Evolutionary conservation across 2,797 vertebrate genomes (phyloP), one percentile per base, ranked within the genome.

Genomic region (Coracias cyanogaster): DNA sequence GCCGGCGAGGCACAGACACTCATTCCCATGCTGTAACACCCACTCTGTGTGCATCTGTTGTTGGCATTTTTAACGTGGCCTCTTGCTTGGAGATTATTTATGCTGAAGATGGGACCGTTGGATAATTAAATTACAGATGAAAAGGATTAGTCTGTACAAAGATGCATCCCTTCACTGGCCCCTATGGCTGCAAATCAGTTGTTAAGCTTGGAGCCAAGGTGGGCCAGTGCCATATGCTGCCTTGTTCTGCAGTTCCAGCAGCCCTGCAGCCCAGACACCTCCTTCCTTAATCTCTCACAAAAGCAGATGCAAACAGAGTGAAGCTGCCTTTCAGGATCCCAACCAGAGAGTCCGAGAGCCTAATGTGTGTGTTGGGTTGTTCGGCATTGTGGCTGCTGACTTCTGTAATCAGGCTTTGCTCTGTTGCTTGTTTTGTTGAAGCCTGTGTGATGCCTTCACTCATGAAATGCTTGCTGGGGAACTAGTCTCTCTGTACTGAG

Each of bases 31-130:
- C 76, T 2, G 0, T 37, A 41, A 48, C 58, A 37, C 51, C 62
- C 39, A 3, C 65, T 72, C 70, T 39, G 12, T 37, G n/a, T 77
- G 62, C 67, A 46, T 91, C 78, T 88, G 49, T 48, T 81, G 24
- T 22, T 81, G 76, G 72, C 33, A 24, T 74, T 89, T 93, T 79
- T 83, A 83, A 70, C 29, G 51, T 72, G 66, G 13, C 35, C 8
- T 10, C 76, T 93, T 83, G 65, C 79, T 83, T 22, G 83, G 70
- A 64, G 78, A 29, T 92, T 79, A 73, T 92, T 86, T 95, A 78
- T 54, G 49, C 35, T 67, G 78, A 82, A 80, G 78, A 79, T 64
- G 74, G 64, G 83, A 61, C 33, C 0, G 2, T 25, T 70, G 55
- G 71, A n/a, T 95, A 93, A 93, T 95, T 91, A 95, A 82, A 77